A percentile compares a stretch with the other conserved stretches of the same genome.
phyloP scores from a whole-genome alignment of 2,888 invertebrate species.

The Pristionchus arcanus region DNA sequence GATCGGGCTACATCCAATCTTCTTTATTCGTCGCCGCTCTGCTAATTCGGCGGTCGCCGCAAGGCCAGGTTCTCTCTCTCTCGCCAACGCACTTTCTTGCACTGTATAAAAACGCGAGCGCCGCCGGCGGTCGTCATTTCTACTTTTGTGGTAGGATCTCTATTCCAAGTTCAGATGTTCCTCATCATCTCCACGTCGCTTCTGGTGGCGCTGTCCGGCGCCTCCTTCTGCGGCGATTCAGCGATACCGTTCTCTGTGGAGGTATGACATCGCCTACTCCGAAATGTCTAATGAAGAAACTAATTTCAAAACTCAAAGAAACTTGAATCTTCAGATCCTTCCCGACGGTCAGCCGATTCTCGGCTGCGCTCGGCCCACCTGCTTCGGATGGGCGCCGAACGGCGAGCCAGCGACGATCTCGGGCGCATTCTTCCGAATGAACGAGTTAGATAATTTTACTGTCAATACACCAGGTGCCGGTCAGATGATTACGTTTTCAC shows the following conservation, averaged over 20 bases:
- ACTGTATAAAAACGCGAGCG: neutral
- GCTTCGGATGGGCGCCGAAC: conserved; percentile 74
- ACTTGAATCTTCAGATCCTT: conserved; percentile 59
- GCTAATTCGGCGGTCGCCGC: neutral
- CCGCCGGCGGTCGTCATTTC: neutral
- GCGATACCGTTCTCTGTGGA: conserved; percentile 70
- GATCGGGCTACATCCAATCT: neutral
- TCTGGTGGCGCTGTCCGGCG: conserved; percentile 39
- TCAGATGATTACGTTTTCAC: too few species aligned
- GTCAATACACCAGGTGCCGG: too few species aligned
- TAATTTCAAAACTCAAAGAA: neutral
- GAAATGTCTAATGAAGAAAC: neutral
- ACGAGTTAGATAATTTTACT: too few species aligned
- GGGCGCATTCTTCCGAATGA: conserved; percentile 51
- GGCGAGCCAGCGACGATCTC: conserved; percentile 61
- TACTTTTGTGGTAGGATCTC: neutral
- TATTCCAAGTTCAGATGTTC: neutral
- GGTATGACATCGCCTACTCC: conserved; percentile 54
- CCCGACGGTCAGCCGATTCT: conserved; percentile 67
- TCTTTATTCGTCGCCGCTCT: neutral
- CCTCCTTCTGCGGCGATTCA: conserved; percentile 68
- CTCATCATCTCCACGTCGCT: neutral
- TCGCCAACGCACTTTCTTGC: neutral
- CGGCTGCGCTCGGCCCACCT: conserved; percentile 75
- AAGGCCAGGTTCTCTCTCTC: neutral